Percentiles rank a stretch among this genome's conserved stretches.
Conservation (phyloP, 2,888 invertebrate species). For the Limnephilus rhombicus region DNA sequence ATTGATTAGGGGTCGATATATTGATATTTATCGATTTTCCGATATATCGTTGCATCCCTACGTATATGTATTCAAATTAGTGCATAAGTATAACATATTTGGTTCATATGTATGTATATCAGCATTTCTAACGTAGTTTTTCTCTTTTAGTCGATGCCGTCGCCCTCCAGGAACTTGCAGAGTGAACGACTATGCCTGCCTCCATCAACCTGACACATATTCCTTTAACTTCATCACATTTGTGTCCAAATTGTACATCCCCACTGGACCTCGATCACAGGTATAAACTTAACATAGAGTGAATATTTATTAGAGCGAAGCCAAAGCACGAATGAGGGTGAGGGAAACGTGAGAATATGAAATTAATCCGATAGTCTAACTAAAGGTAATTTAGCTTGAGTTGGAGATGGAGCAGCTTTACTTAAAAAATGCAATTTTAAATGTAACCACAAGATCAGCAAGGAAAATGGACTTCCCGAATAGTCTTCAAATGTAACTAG, state of each 20-base stretch:
- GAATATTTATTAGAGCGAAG: neutral
- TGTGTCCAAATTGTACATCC: slow-evolving; percentile 88
- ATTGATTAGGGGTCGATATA: too few species aligned
- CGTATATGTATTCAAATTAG: too few species aligned
- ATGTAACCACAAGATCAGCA: too few species aligned
- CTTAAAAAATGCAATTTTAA: too few species aligned
- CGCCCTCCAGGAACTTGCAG: slow-evolving; percentile 84
- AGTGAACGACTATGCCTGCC: slow-evolving; percentile 85
- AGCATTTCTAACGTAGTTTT: neutral
- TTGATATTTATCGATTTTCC: too few species aligned
- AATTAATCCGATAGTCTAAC: neutral
- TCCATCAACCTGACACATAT: slow-evolving; percentile 89
- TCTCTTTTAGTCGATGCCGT: slow-evolving; percentile 85
- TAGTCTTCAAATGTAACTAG: too few species aligned
- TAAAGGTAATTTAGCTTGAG: neutral
- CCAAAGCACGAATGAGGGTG: neutral
- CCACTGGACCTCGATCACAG: slow-evolving; percentile 70
- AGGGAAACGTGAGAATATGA: neutral
- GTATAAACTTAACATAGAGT: slow-evolving; percentile 47
- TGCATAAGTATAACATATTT: too few species aligned
- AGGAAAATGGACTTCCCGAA: too few species aligned
- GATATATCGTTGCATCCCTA: too few species aligned
- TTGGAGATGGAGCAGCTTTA: too few species aligned
- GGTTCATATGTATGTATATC: neutral
- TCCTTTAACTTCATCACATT: slow-evolving; percentile 97